These are phyloP conservation scores for Sebastiscus tertius DNA, from an alignment of 2,797 vertebrate species.

Conservation along the genomic window DNA sequence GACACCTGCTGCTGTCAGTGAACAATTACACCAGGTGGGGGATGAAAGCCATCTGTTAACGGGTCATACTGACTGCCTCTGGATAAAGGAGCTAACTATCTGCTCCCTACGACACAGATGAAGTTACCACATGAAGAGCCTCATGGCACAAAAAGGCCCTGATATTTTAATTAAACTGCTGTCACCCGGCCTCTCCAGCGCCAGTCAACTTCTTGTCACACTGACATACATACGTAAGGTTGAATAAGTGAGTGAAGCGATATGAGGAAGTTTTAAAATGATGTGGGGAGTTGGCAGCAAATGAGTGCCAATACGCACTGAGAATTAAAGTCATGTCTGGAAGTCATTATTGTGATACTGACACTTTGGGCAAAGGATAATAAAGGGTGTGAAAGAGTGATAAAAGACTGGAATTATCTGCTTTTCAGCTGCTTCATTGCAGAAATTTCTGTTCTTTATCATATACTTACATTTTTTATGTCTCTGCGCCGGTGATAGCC, in stretches of 20 bases:
- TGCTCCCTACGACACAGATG: constrained; percentile 37
- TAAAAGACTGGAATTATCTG: constrained; percentile 31
- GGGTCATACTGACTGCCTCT: constrained; percentile 38
- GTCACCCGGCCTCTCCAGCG: constrained; percentile 46
- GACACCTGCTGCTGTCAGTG: constrained; percentile 27
- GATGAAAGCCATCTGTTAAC: constrained; percentile 48
- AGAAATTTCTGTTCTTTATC: constrained; percentile 15
- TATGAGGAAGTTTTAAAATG: constrained; percentile 29
- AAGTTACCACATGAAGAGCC: constrained; percentile 31
- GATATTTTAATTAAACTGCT: constrained; percentile 75
- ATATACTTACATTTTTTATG: not conserved
- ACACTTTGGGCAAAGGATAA: constrained; percentile 28
- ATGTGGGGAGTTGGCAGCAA: not conserved
- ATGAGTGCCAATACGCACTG: constrained; percentile 4
- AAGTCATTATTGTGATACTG: constrained; percentile 23
- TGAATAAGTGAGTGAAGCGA: constrained; percentile 33
- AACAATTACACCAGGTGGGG: constrained; percentile 25
- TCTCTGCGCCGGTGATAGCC: too few relatives aligned
- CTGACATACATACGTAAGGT: constrained; percentile 18
- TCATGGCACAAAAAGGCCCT: constrained; percentile 31
- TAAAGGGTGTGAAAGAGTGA: constrained; percentile 1
- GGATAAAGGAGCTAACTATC: constrained; percentile 37
- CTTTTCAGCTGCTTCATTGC: constrained; percentile 8
- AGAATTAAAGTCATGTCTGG: constrained; percentile 25
- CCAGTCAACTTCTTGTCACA: constrained; percentile 39